A percentile compares a stretch with the other conserved stretches of the same genome.
Evolutionary conservation across 23 tunicate species (phyloP).

Genomic region (Halocynthia roretzi): DNA sequence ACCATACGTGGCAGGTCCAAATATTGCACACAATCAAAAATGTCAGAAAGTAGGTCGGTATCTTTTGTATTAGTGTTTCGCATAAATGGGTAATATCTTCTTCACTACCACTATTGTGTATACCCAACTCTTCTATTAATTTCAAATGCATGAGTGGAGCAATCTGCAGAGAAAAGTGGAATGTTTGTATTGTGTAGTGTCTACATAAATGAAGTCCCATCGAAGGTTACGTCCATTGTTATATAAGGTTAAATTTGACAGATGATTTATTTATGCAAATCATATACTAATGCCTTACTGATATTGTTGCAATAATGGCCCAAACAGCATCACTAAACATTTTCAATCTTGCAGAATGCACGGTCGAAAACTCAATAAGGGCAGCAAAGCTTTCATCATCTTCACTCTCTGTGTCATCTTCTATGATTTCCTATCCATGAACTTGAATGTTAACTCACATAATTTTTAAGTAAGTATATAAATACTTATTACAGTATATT

Average conservation of each 20-base stretch:
- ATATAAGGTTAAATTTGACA: too few species aligned
- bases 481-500: too few species aligned
- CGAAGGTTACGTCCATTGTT: too few species aligned
- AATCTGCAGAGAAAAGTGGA: slow-evolving; percentile 1
- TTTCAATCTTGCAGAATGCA: slow-evolving; percentile 12
- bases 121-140: slow-evolving; percentile 8
- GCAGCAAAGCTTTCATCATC: slow-evolving; percentile 1
- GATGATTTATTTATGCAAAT: too few species aligned
- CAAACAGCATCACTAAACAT: slow-evolving; percentile 31
- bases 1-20: slow-evolving; percentile 29
- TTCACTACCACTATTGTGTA: too few species aligned
- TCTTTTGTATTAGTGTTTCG: background rate
- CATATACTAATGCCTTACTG: background rate
- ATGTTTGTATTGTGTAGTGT: too few species aligned
- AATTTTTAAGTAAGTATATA: too few species aligned
- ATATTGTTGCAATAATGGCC: slow-evolving; percentile 20
- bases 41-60: slow-evolving; percentile 6
- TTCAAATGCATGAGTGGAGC: slow-evolving; percentile 20
- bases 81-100: background rate
- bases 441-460: too few species aligned
- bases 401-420: background rate
- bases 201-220: too few species aligned
- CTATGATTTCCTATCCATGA: too few species aligned
- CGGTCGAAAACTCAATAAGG: slow-evolving; percentile 8
- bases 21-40: slow-evolving; percentile 16